phyloP scores from a whole-genome alignment of 2,113 vertebrate genomes.

The Oncorhynchus mykiss region DNA sequence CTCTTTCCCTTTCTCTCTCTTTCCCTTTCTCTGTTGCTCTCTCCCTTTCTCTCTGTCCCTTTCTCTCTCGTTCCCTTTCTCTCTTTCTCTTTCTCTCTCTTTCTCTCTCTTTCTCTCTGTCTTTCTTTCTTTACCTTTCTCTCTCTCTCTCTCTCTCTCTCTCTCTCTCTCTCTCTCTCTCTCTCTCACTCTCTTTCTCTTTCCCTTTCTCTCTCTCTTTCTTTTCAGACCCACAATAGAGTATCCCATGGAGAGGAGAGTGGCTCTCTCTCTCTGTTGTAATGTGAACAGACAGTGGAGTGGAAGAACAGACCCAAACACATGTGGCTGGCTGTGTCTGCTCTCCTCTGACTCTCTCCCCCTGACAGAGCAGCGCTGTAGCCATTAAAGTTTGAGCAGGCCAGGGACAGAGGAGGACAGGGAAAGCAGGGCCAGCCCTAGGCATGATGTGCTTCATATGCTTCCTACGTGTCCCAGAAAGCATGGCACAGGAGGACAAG shows the following conservation, averaged over 20 bases:
- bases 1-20: no score
- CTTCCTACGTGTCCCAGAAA: slow-evolving; percentile 44
- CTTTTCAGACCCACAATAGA: no score
- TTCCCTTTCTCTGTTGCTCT: no score
- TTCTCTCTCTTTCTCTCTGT: accelerated
- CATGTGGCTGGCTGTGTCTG: slow-evolving; percentile 17
- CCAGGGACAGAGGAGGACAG: slow-evolving; percentile 8
- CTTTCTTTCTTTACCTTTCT: no score
- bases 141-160: no score
- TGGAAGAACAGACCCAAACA: slow-evolving; percentile 11
- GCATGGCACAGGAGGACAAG: slow-evolving; percentile 30
- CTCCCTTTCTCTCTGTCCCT: neutral
- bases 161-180: neutral
- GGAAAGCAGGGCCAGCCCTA: slow-evolving; percentile 18
- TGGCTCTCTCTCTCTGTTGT: slow-evolving; percentile 6
- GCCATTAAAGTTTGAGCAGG: slow-evolving; percentile 53
- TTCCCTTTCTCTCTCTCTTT: no score
- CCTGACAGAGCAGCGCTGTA: slow-evolving; percentile 19
- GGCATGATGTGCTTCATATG: slow-evolving; percentile 43
- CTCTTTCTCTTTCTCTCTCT: no score
- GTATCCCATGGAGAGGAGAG: no score
- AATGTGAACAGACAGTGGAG: slow-evolving; percentile 21
- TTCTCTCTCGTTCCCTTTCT: no score
- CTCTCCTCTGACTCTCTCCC: slow-evolving; percentile 26
- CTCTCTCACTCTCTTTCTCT: accelerated